Percentiles rank a stretch among this genome's conserved stretches.
phyloP scores from a whole-genome alignment of 2,797 vertebrate species.

The Chelonia mydas region DNA sequence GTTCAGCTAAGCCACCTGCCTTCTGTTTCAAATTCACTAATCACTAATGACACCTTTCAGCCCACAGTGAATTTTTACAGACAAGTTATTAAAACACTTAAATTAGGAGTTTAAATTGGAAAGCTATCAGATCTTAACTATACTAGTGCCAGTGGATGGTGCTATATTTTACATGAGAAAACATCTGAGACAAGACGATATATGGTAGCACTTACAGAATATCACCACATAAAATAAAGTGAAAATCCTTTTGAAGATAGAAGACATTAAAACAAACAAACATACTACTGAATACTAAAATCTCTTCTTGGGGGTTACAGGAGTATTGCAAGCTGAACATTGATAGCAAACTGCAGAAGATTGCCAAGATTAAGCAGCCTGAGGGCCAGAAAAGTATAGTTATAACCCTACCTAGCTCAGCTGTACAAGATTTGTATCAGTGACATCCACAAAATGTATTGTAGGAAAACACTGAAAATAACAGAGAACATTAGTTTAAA shows the following conservation, averaged over 20 bases:
- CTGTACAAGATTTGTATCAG: slow-evolving; percentile 9
- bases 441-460: background rate
- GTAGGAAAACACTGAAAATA: slow-evolving; percentile 20
- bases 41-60: slow-evolving; percentile 21
- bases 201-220: background rate
- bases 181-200: background rate
- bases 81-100: slow-evolving; percentile 4
- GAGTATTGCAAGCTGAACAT: slow-evolving; percentile 38
- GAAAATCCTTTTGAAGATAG: slow-evolving; percentile 5
- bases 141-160: background rate
- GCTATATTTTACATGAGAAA: background rate
- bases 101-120: background rate
- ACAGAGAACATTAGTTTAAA: background rate
- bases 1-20: background rate
- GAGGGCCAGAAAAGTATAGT: slow-evolving; percentile 43
- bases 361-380: slow-evolving; percentile 10
- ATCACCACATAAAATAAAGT: slow-evolving; percentile 21
- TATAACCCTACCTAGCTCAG: slow-evolving; percentile 26
- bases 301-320: background rate
- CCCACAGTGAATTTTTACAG: background rate
- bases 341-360: slow-evolving; percentile 28
- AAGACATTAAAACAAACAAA: background rate
- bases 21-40: background rate
- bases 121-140: slow-evolving; percentile 23
- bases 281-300: slow-evolving; percentile 3